Evolutionary conservation across 1,140 invertebrate species (phyloP), one percentile per base, ranked within the genome.

Genomic region (Drosophila sp.): DNA sequence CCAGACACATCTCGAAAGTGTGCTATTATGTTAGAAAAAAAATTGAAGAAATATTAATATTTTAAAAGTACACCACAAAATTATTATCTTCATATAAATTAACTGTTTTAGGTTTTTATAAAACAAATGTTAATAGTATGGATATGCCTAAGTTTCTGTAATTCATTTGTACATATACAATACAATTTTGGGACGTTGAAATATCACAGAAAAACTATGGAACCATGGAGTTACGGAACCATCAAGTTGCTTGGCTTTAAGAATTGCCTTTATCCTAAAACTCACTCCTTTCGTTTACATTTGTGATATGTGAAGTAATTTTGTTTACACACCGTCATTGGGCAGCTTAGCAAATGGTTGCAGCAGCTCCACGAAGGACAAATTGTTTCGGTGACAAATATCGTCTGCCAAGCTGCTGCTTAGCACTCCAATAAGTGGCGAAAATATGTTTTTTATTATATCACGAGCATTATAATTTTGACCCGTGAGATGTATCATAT

Each of bases 381-480:
- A 93, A 93, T 98, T 98, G 92, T 98, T 99, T 90, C 97, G 97
- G 67, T 95, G 94, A 89, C 97, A 97, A 45, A 96, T 93, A 67
- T 94, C 93, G 82, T 98, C 97, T 6, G 96, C 97, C 90, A 95
- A 94, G 29, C 94, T 92, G 83, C 96, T 97, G 86, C 95, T 96
- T 57, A 98, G 92, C 25, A 97, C 96, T 46, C 97, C 97, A 56
- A 99, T 94, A 91, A 97, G 94, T 0, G 98, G 97, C 27, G 96
- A 97, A 93, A 98, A 99, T 29, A 96, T 95, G 91, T 95, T 96
- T 91, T 96, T 95, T 61, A 98, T 96, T 92, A 98, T 97, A 92
- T 98, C 97, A 78, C 96, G 94, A 27, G 96, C 93, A 76, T 95
- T 95, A 38, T 90, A 91, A 41, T 82, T 91, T 56, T 92, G 90